These are phyloP conservation scores for Barbus barbus DNA, from an alignment of 2,113 vertebrate species.

Conservation along the genomic window DNA sequence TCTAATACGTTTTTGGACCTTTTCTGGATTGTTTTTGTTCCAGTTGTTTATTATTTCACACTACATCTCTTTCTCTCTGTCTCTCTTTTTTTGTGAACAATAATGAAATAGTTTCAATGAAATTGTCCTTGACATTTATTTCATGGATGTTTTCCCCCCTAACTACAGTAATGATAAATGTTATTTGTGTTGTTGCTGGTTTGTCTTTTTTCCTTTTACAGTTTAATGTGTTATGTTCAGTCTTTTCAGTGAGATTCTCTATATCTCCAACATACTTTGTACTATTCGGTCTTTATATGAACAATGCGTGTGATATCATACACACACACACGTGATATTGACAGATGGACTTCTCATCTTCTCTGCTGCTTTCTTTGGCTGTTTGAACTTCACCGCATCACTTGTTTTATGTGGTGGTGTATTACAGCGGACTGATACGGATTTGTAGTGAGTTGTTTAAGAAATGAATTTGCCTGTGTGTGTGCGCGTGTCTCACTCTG, in stretches of 20 bases:
- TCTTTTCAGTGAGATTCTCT: slow-evolving; percentile 17
- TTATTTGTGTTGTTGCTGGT: slow-evolving; percentile 26
- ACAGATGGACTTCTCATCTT: slow-evolving; percentile 2
- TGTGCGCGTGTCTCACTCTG: slow-evolving; percentile 26
- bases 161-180: neutral
- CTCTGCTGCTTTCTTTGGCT: neutral
- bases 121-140: neutral
- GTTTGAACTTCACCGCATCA: slow-evolving; percentile 10
- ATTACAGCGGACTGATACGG: neutral
- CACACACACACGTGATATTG: slow-evolving; percentile 13
- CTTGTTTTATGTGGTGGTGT: slow-evolving; percentile 8
- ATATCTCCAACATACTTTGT: slow-evolving; percentile 50
- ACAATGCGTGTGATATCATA: slow-evolving; percentile 41
- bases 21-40: neutral
- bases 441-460: slow-evolving; percentile 6
- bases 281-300: slow-evolving; percentile 55
- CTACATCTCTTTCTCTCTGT: neutral
- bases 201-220: slow-evolving; percentile 33
- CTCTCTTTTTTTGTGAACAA: neutral
- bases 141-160: neutral
- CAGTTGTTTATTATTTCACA: slow-evolving; percentile 12
- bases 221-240: neutral
- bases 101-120: neutral
- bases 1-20: neutral
- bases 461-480: slow-evolving; percentile 36